A percentile compares a stretch with the other conserved stretches of the same genome.
Conservation (phyloP, 2,888 invertebrate species). For the Pocota personata region DNA sequence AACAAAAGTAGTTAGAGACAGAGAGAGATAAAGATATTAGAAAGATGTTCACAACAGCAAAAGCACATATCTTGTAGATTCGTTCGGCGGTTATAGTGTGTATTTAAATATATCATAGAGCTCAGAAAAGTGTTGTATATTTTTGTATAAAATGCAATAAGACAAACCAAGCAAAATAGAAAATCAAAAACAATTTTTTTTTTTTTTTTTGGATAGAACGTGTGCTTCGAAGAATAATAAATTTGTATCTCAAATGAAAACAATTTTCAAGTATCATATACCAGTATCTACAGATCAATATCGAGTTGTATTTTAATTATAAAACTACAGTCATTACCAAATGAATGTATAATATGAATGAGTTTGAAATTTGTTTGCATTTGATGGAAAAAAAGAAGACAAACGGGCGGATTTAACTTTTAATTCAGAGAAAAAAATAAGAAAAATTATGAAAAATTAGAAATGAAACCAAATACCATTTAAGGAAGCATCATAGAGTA, state of each 20-base stretch:
- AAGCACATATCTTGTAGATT: constrained; percentile 32
- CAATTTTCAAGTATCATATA: constrained; percentile 2
- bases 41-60: constrained; percentile 58
- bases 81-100: not conserved
- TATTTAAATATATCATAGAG: constrained; percentile 29
- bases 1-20: not conserved
- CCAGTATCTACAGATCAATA: too few relatives aligned
- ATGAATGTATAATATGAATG: not conserved
- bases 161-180: constrained; percentile 6
- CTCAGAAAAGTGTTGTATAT: constrained; percentile 48
- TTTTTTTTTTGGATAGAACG: too few relatives aligned
- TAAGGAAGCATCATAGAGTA: constrained; percentile 67
- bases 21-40: not conserved
- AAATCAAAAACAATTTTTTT: too few relatives aligned
- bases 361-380: constrained; percentile 29
- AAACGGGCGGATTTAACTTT: constrained; percentile 6
- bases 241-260: constrained; percentile 29
- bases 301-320: too few relatives aligned
- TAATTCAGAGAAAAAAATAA: not conserved
- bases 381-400: not conserved
- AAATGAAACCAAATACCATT: constrained; percentile 62
- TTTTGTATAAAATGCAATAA: constrained; percentile 45
- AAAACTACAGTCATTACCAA: not conserved
- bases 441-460: constrained; percentile 1
- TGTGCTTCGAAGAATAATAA: constrained; percentile 34